Base-by-base conservation (phyloP, 92 coral and sea anemone species). In the Zoanthus gigantus region DNA sequence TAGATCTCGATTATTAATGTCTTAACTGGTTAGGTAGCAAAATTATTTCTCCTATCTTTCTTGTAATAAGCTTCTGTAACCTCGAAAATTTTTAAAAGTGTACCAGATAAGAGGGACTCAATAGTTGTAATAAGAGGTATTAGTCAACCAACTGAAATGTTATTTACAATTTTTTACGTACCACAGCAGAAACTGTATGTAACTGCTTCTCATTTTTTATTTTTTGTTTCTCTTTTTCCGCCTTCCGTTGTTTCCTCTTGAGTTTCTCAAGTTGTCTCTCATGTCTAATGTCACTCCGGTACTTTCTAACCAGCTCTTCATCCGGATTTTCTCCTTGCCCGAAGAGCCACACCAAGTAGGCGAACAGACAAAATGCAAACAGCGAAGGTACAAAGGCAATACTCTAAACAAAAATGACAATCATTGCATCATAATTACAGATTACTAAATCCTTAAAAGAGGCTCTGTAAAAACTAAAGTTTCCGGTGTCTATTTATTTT, bases 311-410 rank as follows among this genome's bases (percentile, higher is more conserved):
- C 8, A 95, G 88, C 71, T 66, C 96, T 77, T 95, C 98, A 89
- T 95, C 98, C 67, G 96, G 96, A 89, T 91, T 95, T 79, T 93
- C 98, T 67, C 92, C 98, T 75, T 86, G 91, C 32, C 98, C 96
- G 66, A 93, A 93, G 85, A 95, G 88, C 96, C 96, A 95, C n/a
- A 93, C 15, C 30, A 95, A 74, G 68, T 95, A 95, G 37, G 96
- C 98, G 65, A 95, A 95, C 72, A 91, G 42, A 48, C 98, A 95
- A 86, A 93, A 95, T 0, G 94, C 88, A 12, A 90, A 46, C 54
- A 95, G 90, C 18, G 96, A 89, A 53, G 98, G 98, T 9, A 95
- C 89, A 82, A 95, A 95, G 7, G 98, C 98, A 32, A 95, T 78
- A 18, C 92, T 50, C 85, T 81, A 45, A 7, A 81, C 12, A 3